These are phyloP conservation scores for Tigriopus japonicus DNA, from an alignment of 1,140 invertebrate species.

Conservation along the genomic window DNA sequence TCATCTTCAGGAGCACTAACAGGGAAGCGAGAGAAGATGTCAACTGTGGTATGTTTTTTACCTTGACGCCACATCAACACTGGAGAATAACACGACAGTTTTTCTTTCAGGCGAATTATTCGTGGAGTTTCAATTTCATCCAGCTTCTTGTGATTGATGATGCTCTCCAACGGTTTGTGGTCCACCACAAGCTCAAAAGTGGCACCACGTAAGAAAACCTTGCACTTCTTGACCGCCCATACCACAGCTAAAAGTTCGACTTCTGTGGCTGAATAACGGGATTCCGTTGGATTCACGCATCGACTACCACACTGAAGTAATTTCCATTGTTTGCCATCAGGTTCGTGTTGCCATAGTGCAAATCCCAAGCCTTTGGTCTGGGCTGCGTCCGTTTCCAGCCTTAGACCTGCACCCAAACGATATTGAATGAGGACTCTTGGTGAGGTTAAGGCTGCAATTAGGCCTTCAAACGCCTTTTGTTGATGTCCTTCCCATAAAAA, in stretches of 20 bases:
- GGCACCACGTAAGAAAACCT: conserved; percentile 13
- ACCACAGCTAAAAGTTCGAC: conserved; percentile 16
- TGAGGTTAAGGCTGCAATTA: conserved; percentile 12
- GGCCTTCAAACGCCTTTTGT: conserved; percentile 13
- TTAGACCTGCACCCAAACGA: conserved; percentile 3
- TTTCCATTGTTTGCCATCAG: conserved; percentile 16
- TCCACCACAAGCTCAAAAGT: too few species aligned
- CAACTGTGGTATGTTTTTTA: too few species aligned
- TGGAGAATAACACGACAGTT: too few species aligned
- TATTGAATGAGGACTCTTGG: conserved; percentile 10
- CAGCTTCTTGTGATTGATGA: too few species aligned
- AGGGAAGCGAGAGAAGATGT: too few species aligned
- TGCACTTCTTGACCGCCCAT: conserved; percentile 18
- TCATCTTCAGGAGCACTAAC: too few species aligned
- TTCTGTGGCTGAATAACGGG: conserved; percentile 15
- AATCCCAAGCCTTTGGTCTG: conserved; percentile 16
- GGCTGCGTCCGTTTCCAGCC: conserved; percentile 16
- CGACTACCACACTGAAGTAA: conserved; percentile 15
- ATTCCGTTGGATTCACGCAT: not conserved
- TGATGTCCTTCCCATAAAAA: conserved; percentile 16
- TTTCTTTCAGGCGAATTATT: too few species aligned
- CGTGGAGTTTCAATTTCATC: too few species aligned
- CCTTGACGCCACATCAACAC: too few species aligned
- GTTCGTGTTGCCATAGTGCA: conserved; percentile 13
- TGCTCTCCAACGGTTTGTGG: too few species aligned